These are phyloP conservation scores for Holocentrus rufus DNA, from an alignment of 2,797 vertebrate genomes.

Conservation along the genomic window DNA sequence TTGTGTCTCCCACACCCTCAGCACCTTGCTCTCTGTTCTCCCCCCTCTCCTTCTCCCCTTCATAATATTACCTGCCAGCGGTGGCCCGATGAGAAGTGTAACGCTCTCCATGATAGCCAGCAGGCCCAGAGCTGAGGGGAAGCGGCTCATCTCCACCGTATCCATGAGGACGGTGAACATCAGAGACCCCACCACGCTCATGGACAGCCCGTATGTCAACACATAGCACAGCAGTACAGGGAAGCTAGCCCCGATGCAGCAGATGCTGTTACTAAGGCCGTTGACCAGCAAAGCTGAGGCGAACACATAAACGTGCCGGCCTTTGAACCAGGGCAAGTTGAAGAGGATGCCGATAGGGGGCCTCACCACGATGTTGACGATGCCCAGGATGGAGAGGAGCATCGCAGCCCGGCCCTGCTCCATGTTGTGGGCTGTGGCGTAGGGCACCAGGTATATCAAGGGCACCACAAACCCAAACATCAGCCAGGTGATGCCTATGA, in stretches of 20 bases:
- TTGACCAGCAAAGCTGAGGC: slow-evolving; percentile 83
- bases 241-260: slow-evolving; percentile 83
- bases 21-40: background rate
- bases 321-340: slow-evolving; percentile 80
- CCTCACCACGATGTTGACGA: slow-evolving; percentile 91
- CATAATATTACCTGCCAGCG: slow-evolving; percentile 86
- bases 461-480: slow-evolving; percentile 91
- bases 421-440: slow-evolving; percentile 82
- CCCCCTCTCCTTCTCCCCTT: background rate
- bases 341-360: slow-evolving; percentile 86
- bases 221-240: slow-evolving; percentile 84
- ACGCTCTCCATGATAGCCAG: slow-evolving; percentile 90
- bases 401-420: slow-evolving; percentile 84
- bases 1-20: background rate
- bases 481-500: slow-evolving; percentile 88
- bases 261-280: slow-evolving; percentile 91
- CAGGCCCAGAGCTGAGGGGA: slow-evolving; percentile 92
- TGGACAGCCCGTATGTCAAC: slow-evolving; percentile 86
- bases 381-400: slow-evolving; percentile 88
- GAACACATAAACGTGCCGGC: slow-evolving; percentile 88
- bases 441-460: slow-evolving; percentile 90
- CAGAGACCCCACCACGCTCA: slow-evolving; percentile 90
- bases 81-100: slow-evolving; percentile 88
- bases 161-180: slow-evolving; percentile 96
- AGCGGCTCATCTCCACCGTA: slow-evolving; percentile 90